Evolutionary conservation across 1,140 invertebrate species (phyloP).

Genomic region (Bombus sylvicola): DNA sequence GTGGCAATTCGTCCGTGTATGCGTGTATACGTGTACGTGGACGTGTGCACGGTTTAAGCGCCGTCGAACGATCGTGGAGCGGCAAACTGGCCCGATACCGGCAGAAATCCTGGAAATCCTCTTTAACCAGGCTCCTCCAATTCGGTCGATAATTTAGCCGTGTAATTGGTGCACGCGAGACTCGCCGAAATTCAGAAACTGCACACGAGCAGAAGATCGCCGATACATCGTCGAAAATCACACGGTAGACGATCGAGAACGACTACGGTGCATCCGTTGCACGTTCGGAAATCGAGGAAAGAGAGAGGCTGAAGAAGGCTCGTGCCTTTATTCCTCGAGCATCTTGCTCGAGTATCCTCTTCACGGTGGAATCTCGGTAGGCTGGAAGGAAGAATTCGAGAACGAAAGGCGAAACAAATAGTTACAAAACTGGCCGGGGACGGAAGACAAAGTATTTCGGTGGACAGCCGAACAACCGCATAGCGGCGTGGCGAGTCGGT

Average conservation of each 20-base stretch:
- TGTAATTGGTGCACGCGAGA: conserved; percentile 20
- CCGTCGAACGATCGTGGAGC: conserved; percentile 1
- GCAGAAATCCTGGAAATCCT: background rate
- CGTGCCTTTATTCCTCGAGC: background rate
- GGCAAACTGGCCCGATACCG: background rate
- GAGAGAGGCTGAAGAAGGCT: background rate
- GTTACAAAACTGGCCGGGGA: conserved; percentile 43
- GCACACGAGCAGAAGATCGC: background rate
- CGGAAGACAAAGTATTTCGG: conserved; percentile 49
- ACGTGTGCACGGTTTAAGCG: background rate
- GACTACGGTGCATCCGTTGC: background rate
- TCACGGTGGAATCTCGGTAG: conserved; percentile 10
- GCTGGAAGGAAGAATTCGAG: conserved; percentile 17
- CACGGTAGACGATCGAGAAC: background rate
- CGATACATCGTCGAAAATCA: background rate
- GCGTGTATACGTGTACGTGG: background rate
- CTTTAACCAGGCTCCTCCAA: conserved; percentile 1
- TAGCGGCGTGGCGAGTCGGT: background rate
- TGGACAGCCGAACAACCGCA: conserved; percentile 13
- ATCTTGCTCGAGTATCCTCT: background rate
- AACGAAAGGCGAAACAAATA: conserved; percentile 40
- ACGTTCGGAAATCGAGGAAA: background rate
- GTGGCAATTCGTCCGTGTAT: background rate
- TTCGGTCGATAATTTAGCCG: conserved; percentile 4
- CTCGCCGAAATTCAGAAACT: conserved; percentile 12